A percentile compares a stretch with the other conserved stretches of the same genome.
phyloP scores from a whole-genome alignment of 2,113 vertebrate species.

The Podarcis cretensis region DNA sequence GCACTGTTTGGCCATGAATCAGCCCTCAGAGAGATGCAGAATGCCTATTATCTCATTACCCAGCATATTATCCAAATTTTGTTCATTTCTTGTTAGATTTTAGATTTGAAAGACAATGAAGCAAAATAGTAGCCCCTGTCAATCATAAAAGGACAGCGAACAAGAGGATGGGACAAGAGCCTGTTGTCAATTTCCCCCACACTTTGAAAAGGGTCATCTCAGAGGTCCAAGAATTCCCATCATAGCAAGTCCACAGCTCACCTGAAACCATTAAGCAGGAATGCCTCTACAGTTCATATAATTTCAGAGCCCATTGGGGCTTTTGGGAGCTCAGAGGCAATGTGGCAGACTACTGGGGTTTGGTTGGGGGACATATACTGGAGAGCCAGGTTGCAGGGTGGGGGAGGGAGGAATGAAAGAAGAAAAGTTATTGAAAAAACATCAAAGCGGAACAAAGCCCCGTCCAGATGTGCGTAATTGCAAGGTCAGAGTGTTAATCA shows the following conservation, averaged over 20 bases:
- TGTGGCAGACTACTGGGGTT: not conserved
- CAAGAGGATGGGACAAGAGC: constrained; percentile 15
- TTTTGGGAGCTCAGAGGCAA: constrained; percentile 55
- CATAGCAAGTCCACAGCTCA: constrained; percentile 51
- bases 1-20: not conserved
- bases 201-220: constrained; percentile 67
- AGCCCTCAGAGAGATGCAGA: not conserved
- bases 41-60: constrained; percentile 19
- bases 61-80: not conserved
- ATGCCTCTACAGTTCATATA: constrained; percentile 58
- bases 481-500: constrained; percentile 72
- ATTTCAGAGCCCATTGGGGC: constrained; percentile 53
- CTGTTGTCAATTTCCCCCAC: constrained; percentile 58
- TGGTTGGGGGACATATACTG: constrained; percentile 11
- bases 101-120: constrained; percentile 58
- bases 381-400: not conserved
- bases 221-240: constrained; percentile 60
- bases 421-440: constrained; percentile 69
- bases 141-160: constrained; percentile 53
- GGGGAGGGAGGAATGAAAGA: constrained; percentile 57
- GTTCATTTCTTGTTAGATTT: not conserved
- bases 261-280: constrained; percentile 72
- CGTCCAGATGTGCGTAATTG: constrained; percentile 77
- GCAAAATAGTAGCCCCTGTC: constrained; percentile 63
- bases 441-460: constrained; percentile 71